Evolutionary conservation across 2,113 vertebrate species (phyloP).

Genomic region (Hemiscyllium ocellatum): DNA sequence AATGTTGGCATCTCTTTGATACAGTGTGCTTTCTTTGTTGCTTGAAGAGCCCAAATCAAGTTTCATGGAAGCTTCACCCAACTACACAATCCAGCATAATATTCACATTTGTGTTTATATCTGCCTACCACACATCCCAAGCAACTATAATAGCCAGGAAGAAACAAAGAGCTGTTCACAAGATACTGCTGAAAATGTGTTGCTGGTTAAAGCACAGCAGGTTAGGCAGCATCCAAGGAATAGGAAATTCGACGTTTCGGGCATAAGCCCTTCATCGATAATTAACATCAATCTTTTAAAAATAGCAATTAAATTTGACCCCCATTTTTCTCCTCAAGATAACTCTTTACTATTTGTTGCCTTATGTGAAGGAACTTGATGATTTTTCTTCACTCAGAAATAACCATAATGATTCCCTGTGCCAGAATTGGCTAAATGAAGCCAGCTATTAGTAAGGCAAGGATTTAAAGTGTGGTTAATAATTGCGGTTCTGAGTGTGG

Average conservation of each 20-base stretch:
- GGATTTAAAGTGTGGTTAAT: neutral
- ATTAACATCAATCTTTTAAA: neutral
- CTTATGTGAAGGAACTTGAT: neutral
- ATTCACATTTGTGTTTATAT: neutral
- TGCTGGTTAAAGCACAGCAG: too few relatives aligned
- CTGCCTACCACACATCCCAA: constrained; percentile 18
- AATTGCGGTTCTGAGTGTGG: neutral
- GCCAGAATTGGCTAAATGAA: neutral
- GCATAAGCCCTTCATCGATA: too few relatives aligned
- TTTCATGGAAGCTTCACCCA: constrained; percentile 42
- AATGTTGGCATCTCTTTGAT: constrained; percentile 42
- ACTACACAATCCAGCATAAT: neutral
- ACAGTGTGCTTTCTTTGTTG: constrained; percentile 35
- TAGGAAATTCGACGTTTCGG: too few relatives aligned
- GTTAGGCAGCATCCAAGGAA: too few relatives aligned
- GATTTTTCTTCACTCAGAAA: neutral
- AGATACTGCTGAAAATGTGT: too few relatives aligned
- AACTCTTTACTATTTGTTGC: neutral
- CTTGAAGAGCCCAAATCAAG: constrained; percentile 28
- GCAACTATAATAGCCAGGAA: neutral
- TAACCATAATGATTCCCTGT: neutral
- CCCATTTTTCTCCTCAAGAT: neutral
- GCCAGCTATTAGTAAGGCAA: neutral
- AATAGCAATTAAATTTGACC: neutral
- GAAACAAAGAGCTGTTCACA: neutral